A percentile compares a stretch with the other conserved stretches of the same genome.
These are phyloP conservation scores for Limnephilus marmoratus DNA, from an alignment of 2,888 invertebrate species.

Conservation along the genomic window DNA sequence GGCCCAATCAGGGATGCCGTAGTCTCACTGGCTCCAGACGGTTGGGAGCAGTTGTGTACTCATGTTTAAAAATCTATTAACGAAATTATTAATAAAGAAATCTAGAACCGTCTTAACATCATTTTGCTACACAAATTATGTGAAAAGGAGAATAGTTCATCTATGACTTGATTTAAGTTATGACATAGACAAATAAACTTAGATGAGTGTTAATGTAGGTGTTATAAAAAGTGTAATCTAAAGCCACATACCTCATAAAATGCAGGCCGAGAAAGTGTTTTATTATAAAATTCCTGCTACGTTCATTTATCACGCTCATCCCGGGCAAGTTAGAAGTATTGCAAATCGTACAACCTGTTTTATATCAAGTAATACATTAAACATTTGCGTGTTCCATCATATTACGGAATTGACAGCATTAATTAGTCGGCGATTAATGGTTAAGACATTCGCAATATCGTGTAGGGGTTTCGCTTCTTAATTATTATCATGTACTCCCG, in stretches of 20 bases:
- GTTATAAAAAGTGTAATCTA: neutral
- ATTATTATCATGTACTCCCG: conserved; percentile 41
- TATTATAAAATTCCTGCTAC: conserved; percentile 10
- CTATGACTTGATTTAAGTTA: neutral
- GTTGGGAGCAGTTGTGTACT: no score
- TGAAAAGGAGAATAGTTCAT: neutral
- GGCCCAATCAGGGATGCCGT: no score
- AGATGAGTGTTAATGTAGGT: neutral
- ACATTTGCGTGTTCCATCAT: conserved; percentile 49
- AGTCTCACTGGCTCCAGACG: no score
- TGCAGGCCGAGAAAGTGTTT: conserved; percentile 1
- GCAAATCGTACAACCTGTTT: conserved; percentile 44
- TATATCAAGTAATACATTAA: conserved; percentile 29
- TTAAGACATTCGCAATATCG: conserved; percentile 43
- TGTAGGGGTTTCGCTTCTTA: conserved; percentile 44
- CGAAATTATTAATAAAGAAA: no score
- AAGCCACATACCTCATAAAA: neutral
- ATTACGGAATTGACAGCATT: conserved; percentile 58
- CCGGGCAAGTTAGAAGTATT: conserved; percentile 13
- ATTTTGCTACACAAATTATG: neutral
- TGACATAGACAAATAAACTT: neutral
- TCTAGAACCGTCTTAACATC: no score
- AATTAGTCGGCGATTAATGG: conserved; percentile 56
- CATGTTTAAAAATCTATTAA: no score
- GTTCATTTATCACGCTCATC: neutral